Conservation (phyloP, 2,888 invertebrate genomes). For the Pediacus dermestoides region DNA sequence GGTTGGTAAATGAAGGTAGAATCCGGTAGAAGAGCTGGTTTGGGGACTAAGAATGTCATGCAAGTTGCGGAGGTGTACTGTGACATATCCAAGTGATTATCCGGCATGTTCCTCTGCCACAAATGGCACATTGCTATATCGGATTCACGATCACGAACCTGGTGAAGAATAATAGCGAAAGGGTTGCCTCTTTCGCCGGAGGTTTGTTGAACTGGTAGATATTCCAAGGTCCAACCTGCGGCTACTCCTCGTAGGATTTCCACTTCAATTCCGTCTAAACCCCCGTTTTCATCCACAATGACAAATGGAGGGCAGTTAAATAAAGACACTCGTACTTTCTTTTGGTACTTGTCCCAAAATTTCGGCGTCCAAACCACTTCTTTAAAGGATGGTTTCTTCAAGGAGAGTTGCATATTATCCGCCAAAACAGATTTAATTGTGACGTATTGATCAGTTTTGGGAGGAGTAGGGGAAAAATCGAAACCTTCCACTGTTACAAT, state of each 20-base stretch:
- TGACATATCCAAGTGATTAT: slow-evolving; percentile 13
- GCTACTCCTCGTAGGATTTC: slow-evolving; percentile 9
- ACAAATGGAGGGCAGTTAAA: no score
- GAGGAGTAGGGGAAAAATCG: no score
- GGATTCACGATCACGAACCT: neutral
- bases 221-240: slow-evolving; percentile 12
- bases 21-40: slow-evolving; percentile 14
- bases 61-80: slow-evolving; percentile 16
- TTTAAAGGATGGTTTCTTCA: no score
- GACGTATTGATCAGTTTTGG: no score
- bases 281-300: no score
- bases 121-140: slow-evolving; percentile 21
- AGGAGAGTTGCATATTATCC: no score
- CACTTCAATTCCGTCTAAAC: slow-evolving; percentile 9
- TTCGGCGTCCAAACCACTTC: no score
- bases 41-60: slow-evolving; percentile 19
- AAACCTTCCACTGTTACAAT: no score
- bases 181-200: neutral
- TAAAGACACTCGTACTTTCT: no score
- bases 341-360: no score
- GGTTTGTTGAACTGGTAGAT: neutral
- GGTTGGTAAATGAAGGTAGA: slow-evolving; percentile 19
- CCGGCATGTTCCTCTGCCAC: slow-evolving; percentile 20
- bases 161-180: neutral
- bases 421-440: no score